A percentile compares a stretch with the other conserved stretches of the same genome.
phyloP scores from a whole-genome alignment of 2,888 invertebrate species.

The Leptinotarsa rubiginosa region DNA sequence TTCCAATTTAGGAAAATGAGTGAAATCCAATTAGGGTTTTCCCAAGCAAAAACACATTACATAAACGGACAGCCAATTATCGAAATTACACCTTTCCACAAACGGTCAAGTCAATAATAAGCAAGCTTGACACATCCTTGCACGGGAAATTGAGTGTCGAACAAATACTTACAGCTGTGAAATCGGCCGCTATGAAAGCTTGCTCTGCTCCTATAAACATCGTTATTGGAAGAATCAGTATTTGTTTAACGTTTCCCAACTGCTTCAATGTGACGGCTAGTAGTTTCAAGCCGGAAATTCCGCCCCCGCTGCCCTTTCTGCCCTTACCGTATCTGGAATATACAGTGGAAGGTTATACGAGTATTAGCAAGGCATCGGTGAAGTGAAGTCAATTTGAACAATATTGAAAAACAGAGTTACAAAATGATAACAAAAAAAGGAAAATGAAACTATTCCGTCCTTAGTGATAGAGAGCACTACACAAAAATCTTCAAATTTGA shows the following conservation, averaged over 20 bases:
- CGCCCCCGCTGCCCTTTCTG: conserved; percentile 71
- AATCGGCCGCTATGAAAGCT: conserved; percentile 90
- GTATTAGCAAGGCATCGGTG: too few relatives aligned
- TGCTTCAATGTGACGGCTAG: conserved; percentile 83
- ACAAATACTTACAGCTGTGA: conserved; percentile 75
- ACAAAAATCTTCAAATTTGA: too few relatives aligned
- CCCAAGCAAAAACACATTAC: neutral
- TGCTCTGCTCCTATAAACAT: conserved; percentile 95
- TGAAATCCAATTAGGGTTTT: neutral
- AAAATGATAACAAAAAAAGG: too few relatives aligned
- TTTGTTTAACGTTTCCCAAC: conserved; percentile 80
- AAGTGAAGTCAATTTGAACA: too few relatives aligned
- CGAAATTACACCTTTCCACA: neutral
- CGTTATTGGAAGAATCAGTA: conserved; percentile 89
- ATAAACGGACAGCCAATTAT: neutral
- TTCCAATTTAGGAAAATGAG: neutral
- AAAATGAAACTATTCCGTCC: too few relatives aligned
- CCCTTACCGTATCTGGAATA: conserved; percentile 71
- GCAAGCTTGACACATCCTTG: neutral
- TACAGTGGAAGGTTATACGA: neutral
- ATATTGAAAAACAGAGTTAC: too few relatives aligned
- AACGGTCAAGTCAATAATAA: neutral
- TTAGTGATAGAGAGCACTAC: too few relatives aligned
- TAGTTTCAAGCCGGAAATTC: conserved; percentile 75
- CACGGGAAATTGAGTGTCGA: neutral